Conservation (phyloP, 2,113 vertebrate species). For the Rousettus leschenaultii region DNA sequence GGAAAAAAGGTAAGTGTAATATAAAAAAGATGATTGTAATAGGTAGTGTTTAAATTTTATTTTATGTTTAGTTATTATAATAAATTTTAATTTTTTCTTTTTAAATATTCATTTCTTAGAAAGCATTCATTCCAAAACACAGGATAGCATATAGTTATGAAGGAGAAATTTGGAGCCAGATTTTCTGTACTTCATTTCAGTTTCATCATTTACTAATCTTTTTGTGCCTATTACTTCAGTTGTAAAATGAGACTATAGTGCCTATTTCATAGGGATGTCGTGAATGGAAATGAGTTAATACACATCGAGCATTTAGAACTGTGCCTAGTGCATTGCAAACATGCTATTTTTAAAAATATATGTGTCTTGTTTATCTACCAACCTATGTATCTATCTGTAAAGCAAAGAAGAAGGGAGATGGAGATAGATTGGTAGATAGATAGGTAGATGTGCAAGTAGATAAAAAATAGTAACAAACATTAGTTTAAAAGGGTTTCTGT, state of each 20-base stretch:
- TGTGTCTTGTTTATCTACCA: not conserved
- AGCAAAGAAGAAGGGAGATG: not conserved
- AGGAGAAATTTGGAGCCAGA: not conserved
- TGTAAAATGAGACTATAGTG: not conserved
- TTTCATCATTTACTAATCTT: not conserved
- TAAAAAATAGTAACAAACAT: not conserved
- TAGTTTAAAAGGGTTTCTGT: not conserved
- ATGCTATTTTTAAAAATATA: not conserved
- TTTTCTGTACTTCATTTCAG: not conserved
- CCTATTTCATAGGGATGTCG: no score
- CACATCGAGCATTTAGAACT: not conserved
- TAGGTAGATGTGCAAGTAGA: not conserved
- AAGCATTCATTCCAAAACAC: not conserved
- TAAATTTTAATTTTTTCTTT: not conserved
- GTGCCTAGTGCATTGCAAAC: not conserved
- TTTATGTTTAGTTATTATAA: not conserved
- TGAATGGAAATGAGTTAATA: not conserved
- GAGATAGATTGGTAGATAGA: not conserved
- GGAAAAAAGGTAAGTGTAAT: not conserved
- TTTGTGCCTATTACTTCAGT: not conserved
- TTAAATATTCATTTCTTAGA: not conserved
- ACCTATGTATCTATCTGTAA: not conserved
- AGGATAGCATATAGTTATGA: not conserved
- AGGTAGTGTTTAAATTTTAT: not conserved
- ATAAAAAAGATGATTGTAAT: not conserved